Base-by-base conservation (phyloP, 2,888 invertebrate genomes). In the Sepiola atlantica region DNA sequence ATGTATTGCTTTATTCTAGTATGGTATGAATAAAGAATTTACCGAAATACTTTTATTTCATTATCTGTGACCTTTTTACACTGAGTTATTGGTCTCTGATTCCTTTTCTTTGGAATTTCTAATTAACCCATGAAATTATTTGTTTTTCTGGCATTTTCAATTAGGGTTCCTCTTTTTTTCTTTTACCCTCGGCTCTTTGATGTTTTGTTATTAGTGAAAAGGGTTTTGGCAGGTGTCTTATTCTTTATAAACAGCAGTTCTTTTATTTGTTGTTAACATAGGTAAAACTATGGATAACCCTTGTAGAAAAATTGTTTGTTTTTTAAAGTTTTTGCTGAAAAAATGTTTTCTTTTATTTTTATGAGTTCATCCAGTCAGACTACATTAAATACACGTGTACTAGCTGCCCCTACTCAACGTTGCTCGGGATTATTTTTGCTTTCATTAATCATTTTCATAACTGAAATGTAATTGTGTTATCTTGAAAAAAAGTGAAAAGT, bases 161-260 rank as follows among this genome's bases (percentile, higher is more conserved):
- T 32, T 77, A 32, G 77, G n/a, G n/a, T n/a, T 77, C 14, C 77
- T 32, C 32, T 77, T 77, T n/a, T 16, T n/a, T n/a, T n/a, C 77
- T 77, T 77, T 77, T 16, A n/a, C 32, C 16, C 77, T 32, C 0
- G 16, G n/a, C 14, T n/a, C 16, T 4, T 77, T 77, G n/a, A 16
- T 77, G 61, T 61, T 77, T n/a, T 77, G 12, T 77, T 77, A 32
- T 77, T 77, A 32, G 77, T 4, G 77, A 77, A 77, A 77, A 77
- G 77, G 77, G 77, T 77, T 77, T 77, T 77, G 77, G 77, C 77
- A 77, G 77, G 77, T 77, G 77, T 77, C 77, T 77, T 77, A 77
- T 32, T 77, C 77, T 32, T 77, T 14, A 14, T 77, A 77, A 77
- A 32, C 77, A 77, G 16, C 61, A 21, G 1, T 28, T 18, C 32